Evolutionary conservation across 2,888 invertebrate genomes (phyloP).

Genomic region (Heliconius cydno): DNA sequence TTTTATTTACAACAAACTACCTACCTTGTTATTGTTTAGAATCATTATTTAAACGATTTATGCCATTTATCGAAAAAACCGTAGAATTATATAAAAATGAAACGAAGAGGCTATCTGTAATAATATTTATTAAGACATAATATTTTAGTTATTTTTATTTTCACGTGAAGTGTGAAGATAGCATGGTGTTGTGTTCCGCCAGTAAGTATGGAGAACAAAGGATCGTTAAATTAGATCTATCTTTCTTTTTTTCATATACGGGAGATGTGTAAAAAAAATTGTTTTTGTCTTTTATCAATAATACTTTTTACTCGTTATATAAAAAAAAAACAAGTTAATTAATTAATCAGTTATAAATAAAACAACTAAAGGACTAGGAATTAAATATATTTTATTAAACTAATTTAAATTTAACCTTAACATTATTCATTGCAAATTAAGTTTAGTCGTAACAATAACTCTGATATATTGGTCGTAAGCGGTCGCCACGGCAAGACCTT

Average conservation of each 20-base stretch:
- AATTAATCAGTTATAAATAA: not conserved
- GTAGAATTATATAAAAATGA: not conserved
- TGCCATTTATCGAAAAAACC: no score
- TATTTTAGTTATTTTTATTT: not conserved
- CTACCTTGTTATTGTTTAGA: not conserved
- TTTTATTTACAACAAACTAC: constrained; percentile 63
- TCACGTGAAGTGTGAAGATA: no score
- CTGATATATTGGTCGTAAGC: constrained; percentile 96
- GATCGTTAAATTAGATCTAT: not conserved
- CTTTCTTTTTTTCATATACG: not conserved
- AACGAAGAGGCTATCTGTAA: not conserved
- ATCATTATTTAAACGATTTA: not conserved
- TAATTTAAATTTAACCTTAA: not conserved
- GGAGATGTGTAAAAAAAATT: not conserved
- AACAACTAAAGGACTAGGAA: not conserved
- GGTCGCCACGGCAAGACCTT: constrained; percentile 93
- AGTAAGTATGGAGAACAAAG: not conserved
- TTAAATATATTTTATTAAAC: not conserved
- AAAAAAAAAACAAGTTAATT: no score
- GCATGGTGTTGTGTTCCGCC: no score
- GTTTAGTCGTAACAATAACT: constrained; percentile 93
- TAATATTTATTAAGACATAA: not conserved
- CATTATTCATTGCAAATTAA: constrained; percentile 85
- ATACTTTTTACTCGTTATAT: no score
- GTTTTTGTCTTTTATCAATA: not conserved